Conservation (phyloP, 2,113 vertebrate species). For the Psittacus erithacus region DNA sequence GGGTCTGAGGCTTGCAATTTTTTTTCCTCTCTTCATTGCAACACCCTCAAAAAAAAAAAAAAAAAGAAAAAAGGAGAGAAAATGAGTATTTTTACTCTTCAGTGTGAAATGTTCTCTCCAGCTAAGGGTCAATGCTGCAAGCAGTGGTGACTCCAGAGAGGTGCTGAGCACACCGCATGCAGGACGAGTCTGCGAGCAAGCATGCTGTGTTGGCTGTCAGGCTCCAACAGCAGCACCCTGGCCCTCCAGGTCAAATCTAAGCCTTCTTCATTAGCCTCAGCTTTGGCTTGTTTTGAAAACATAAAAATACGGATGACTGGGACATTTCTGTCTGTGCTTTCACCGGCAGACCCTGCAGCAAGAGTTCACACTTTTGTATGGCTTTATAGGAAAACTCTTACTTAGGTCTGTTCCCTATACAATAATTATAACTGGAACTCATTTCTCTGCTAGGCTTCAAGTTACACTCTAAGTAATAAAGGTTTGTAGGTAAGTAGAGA, state of each 20-base stretch:
- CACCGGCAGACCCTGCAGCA: background rate
- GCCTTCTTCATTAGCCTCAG: background rate
- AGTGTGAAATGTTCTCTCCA: background rate
- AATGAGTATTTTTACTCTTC: background rate
- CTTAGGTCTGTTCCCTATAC: background rate
- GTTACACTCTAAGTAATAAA: background rate
- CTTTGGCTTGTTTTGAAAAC: background rate
- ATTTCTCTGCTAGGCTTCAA: background rate
- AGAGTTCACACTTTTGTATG: background rate
- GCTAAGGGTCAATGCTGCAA: background rate
- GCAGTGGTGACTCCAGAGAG: background rate
- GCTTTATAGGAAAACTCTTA: background rate
- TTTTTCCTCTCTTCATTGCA: background rate
- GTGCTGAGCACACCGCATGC: accelerated
- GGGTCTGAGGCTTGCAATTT: background rate
- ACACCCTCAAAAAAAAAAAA: background rate
- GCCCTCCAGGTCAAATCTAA: background rate
- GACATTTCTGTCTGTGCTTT: background rate
- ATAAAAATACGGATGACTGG: background rate
- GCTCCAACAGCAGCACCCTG: background rate
- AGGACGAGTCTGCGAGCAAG: background rate
- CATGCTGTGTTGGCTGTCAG: background rate
- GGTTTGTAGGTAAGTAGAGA: background rate
- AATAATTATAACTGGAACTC: background rate
- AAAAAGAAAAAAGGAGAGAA: background rate